phyloP scores from a whole-genome alignment of 2,888 invertebrate species.

The Mimas tiliae region DNA sequence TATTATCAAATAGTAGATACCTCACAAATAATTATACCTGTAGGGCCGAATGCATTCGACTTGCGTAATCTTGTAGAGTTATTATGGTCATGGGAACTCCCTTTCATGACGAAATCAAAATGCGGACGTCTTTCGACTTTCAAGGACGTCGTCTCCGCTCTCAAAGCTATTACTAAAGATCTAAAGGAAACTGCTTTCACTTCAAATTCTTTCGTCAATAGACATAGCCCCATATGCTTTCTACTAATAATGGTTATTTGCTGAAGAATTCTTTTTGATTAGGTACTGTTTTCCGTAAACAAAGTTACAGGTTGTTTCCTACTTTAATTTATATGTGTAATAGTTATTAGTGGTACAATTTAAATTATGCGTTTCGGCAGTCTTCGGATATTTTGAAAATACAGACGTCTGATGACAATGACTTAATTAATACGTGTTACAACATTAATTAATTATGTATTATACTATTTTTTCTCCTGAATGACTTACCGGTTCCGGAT shows the following conservation, averaged over 20 bases:
- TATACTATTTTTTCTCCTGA: too few species aligned
- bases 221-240: slow-evolving; percentile 27
- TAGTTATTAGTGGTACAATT: too few species aligned
- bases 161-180: slow-evolving; percentile 47
- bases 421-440: too few species aligned
- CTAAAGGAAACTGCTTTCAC: slow-evolving; percentile 58
- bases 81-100: slow-evolving; percentile 13
- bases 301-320: too few species aligned
- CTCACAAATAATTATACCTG: neutral
- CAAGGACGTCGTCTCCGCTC: slow-evolving; percentile 71
- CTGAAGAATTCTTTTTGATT: too few species aligned
- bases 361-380: too few species aligned
- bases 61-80: slow-evolving; percentile 7
- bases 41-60: neutral
- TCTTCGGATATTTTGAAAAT: too few species aligned
- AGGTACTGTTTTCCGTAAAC: too few species aligned
- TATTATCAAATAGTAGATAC: neutral
- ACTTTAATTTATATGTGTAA: too few species aligned
- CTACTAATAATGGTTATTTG: slow-evolving; percentile 14
- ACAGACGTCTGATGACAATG: too few species aligned
- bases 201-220: slow-evolving; percentile 37
- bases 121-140: slow-evolving; percentile 64
- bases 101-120: slow-evolving; percentile 60
- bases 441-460: too few species aligned
- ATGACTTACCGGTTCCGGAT: too few species aligned